These are phyloP conservation scores for Pachyuromys duprasi DNA, from an alignment of 2,797 vertebrate genomes.

Conservation along the genomic window DNA sequence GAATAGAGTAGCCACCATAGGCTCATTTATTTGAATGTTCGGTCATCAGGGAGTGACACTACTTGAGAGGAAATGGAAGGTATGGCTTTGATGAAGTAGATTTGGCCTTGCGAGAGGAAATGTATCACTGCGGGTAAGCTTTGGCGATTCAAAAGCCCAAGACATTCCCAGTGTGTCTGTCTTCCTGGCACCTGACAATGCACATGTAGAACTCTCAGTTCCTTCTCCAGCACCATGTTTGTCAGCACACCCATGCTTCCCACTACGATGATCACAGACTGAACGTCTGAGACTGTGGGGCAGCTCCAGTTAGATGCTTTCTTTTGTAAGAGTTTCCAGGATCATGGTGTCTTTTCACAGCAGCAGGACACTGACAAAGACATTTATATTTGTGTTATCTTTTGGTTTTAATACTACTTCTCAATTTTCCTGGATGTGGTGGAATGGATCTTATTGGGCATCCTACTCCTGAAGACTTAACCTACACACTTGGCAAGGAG, in stretches of 20 bases:
- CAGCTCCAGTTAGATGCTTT: neutral
- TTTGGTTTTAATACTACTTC: neutral
- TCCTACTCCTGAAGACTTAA: neutral
- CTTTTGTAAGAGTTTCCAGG: neutral
- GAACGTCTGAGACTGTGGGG: neutral
- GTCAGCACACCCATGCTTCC: neutral
- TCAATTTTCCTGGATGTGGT: neutral
- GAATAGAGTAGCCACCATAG: neutral
- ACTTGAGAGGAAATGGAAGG: neutral
- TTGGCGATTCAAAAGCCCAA: neutral
- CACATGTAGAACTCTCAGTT: neutral
- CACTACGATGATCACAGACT: too few relatives aligned
- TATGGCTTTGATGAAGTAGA: neutral
- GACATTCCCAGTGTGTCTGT: neutral
- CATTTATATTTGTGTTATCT: neutral
- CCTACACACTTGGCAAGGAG: neutral
- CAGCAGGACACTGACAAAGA: neutral
- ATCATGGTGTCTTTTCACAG: neutral
- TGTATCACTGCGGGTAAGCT: neutral
- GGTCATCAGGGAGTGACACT: too few relatives aligned
- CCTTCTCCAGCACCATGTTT: neutral
- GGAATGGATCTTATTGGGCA: neutral
- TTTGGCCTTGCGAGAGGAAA: neutral
- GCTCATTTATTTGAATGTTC: neutral
- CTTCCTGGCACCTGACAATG: neutral